phyloP scores from a whole-genome alignment of 2,888 invertebrate species.

The Cloeon dipterum region DNA sequence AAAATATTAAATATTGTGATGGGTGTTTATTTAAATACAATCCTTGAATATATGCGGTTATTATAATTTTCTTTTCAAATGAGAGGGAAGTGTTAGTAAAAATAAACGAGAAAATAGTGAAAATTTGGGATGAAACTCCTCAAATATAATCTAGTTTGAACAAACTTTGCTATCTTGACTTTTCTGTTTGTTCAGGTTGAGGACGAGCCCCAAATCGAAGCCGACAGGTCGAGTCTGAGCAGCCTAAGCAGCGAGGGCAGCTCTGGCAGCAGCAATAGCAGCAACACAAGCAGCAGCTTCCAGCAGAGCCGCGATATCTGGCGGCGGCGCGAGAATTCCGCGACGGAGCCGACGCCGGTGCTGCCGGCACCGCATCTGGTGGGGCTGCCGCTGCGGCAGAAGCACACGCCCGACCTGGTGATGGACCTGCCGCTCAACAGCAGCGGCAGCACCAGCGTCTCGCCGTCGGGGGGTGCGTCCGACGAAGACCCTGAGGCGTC shows the following conservation, averaged over 20 bases:
- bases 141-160: too few relatives aligned
- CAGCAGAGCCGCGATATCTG: conserved; percentile 31
- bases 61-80: too few relatives aligned
- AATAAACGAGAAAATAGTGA: too few relatives aligned
- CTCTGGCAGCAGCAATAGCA: background rate
- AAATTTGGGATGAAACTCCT: too few relatives aligned
- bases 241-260: background rate
- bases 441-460: background rate
- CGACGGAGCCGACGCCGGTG: background rate
- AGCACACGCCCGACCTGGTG: conserved; percentile 54
- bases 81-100: too few relatives aligned
- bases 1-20: too few relatives aligned
- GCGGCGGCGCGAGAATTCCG: conserved; percentile 27
- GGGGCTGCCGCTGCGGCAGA: conserved; percentile 7
- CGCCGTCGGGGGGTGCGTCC: conserved; percentile 8
- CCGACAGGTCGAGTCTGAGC: background rate
- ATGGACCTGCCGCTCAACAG: conserved; percentile 46
- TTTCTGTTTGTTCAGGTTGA: too few relatives aligned
- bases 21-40: too few relatives aligned
- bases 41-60: too few relatives aligned
- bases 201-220: background rate
- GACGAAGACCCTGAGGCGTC: conserved; percentile 7
- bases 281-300: too few relatives aligned
- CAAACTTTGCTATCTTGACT: too few relatives aligned
- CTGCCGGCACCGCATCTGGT: background rate